Base-by-base conservation (phyloP, 2,888 invertebrate genomes). In the Ellobium chinense region DNA sequence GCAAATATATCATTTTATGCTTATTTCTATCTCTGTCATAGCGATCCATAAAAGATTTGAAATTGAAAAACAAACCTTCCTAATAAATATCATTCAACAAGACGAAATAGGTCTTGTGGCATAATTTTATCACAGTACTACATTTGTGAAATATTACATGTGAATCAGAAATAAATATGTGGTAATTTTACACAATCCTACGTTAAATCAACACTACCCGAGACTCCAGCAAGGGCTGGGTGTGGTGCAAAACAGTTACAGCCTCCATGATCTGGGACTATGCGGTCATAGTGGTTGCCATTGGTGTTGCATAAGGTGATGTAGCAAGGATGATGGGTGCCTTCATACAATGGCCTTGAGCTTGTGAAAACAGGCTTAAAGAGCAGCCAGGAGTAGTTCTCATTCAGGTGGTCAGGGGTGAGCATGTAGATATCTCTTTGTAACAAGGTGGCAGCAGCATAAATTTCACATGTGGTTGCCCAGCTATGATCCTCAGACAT, bases 221-320 rank as follows among this genome's bases (percentile, higher is more conserved):
- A 80, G 12, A 86, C 68, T 4, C 88, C 90, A 27, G 81, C 84
- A 72, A 90, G 81, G 36, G 82, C 79, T 21, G 90, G 90, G 9
- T 87, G 86, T 5, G 83, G 78, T 12, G 87, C 66, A 27, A 83
- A 81, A 84, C 89, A 90, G 82, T 90, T 89, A 82, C 90, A 90
- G 34, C 79, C 81, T 0, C 82, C 86, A 5, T 75, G 63, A 5
- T 73, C 62, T 0, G 88, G 82, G 1, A 87, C 87, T 14, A 90
- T 85, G 56, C 88, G 84, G 73, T 90, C 90, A 83, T 89, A 90
- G 81, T 90, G 90, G 74, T 90, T 90, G 4, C 89, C 90, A 84
- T 90, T 89, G 9, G 89, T 90, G 74, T 89, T 89, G 76, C 89
- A 89, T 18, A 90, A 83, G 14, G 90, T 88, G 9, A 90, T 78